Evolutionary conservation across 37 sponge, comb jelly and placozoan species (phyloP), one percentile per base, ranked within the genome.

Genomic region (Beroe ovata): DNA sequence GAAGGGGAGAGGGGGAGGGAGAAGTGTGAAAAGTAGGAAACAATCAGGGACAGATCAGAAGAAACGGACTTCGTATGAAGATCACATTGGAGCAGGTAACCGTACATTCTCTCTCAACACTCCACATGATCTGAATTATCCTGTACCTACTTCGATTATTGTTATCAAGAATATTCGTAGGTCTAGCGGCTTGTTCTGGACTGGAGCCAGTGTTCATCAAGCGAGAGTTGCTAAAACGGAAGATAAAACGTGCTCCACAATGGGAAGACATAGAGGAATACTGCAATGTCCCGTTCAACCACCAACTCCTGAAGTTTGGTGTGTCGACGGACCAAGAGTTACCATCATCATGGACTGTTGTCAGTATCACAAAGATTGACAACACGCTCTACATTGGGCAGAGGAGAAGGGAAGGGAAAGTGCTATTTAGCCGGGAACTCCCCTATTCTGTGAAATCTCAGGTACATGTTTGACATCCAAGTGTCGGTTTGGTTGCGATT

Each of bases 261-360:
- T 77, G 84, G 84, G n/a, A 16, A 26, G 54, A 39, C 23, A 25
- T 77, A 21, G 84, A 77, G 54, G 47, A 77, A n/a, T 77, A 77
- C 84, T n/a, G 41, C 47, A 40, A 77, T 29, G 25, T 42, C 28
- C 84, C 84, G 28, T 77, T 42, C 54, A 42, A 42, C 1, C 84
- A 77, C 33, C 54, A 39, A 28, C 35, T 77, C n/a, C 25, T 30
- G 16, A 29, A 34, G 16, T 66, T 32, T 30, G 16, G 18, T 4
- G 35, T 14, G 2, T 18, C 25, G 32, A 16, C 54, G 11, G 54
- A 11, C 11, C 54, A 47, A 6, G 38, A 33, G 3, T 6, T 77
- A 14, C 84, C 84, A 4, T 30, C 39, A 40, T 21, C 38, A 21
- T 77, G 84, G 84, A 77, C 84, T 8, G 35, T 77, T 11, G n/a